phyloP scores from a whole-genome alignment of 2,888 invertebrate genomes.

The Odontocerum albicorne region DNA sequence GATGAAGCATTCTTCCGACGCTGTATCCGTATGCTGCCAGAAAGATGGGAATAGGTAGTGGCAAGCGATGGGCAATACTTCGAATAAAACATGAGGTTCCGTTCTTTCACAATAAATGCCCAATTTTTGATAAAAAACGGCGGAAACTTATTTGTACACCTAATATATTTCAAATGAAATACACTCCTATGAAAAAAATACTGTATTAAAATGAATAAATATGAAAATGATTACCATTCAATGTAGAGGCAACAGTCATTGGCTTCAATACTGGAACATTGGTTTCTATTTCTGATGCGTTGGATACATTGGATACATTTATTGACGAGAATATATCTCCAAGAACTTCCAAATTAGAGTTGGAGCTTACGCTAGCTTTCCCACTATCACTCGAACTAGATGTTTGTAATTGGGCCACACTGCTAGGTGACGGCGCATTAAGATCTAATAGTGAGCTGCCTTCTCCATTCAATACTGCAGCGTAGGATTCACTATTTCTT shows the following conservation, averaged over 20 bases:
- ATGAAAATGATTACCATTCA: constrained; percentile 37
- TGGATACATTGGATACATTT: constrained; percentile 42
- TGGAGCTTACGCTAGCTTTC: neutral
- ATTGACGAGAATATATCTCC: constrained; percentile 52
- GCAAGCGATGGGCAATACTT: too few relatives aligned
- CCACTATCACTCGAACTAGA: constrained; percentile 1
- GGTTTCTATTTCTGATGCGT: constrained; percentile 38
- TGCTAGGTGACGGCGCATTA: constrained; percentile 39
- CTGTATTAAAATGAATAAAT: too few relatives aligned
- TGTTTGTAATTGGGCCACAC: neutral
- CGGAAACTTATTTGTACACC: too few relatives aligned
- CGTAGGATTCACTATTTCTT: neutral
- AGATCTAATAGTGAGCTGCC: constrained; percentile 29
- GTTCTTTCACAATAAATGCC: too few relatives aligned
- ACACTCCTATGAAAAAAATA: neutral
- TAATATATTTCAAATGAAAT: neutral
- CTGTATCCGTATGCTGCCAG: too few relatives aligned
- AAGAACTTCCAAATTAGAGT: constrained; percentile 46
- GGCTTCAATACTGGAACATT: constrained; percentile 43
- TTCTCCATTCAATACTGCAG: constrained; percentile 38
- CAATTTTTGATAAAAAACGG: too few relatives aligned
- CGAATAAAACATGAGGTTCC: too few relatives aligned
- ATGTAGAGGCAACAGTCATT: constrained; percentile 45
- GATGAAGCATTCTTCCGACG: too few relatives aligned
- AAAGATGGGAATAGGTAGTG: too few relatives aligned